Evolutionary conservation across 1,140 invertebrate genomes (phyloP), one percentile per base, ranked within the genome.

Genomic region (Conopomorpha cramerella): DNA sequence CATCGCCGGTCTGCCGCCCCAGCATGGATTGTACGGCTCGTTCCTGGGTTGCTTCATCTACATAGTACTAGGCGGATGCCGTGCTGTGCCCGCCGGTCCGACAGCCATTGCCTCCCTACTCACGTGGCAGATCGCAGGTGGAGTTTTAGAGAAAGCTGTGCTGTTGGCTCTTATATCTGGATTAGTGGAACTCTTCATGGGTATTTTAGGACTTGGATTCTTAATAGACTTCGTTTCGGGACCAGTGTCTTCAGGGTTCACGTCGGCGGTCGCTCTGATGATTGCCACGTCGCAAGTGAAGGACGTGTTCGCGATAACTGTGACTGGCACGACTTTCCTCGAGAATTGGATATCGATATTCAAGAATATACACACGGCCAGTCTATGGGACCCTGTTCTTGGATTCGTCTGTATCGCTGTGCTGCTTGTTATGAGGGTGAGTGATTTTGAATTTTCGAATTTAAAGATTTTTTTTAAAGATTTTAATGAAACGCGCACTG

Each of bases 171-270:
- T 97, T 40, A 65, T 95, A 0, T 80, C 81, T 13, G 95, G 95
- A 1, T 51, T 91, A 17, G 82, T 96, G 1, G 88, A 94, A 53
- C 57, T 96, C 2, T 42, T 91, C 2, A 92, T 95, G 88, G 93
- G 93, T 1, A 55, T 95, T 13, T 83, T 95, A 18, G 92, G 95
- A 28, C 79, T 96, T 43, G 92, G 94, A 29, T 95, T 96, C 61
- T 77, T 97, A 17, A 90, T 96, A 32, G 92, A 96, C 70, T 97
- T 95, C 66, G 92, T 97, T 1, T 95, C 92, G 0, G 90, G 90
- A 2, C 92, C 94, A 0, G 94, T 96, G 0, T 93, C 93, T 8
- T 93, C 90, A 8, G 92, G 93, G 10, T 97, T 96, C 59, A 96
- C 93, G 0, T 93, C 92, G 1, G 93, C 94, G 0, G 93, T 94